These are phyloP conservation scores for Threskiornis aethiopicus DNA, from an alignment of 2,797 vertebrate genomes.

Conservation along the genomic window DNA sequence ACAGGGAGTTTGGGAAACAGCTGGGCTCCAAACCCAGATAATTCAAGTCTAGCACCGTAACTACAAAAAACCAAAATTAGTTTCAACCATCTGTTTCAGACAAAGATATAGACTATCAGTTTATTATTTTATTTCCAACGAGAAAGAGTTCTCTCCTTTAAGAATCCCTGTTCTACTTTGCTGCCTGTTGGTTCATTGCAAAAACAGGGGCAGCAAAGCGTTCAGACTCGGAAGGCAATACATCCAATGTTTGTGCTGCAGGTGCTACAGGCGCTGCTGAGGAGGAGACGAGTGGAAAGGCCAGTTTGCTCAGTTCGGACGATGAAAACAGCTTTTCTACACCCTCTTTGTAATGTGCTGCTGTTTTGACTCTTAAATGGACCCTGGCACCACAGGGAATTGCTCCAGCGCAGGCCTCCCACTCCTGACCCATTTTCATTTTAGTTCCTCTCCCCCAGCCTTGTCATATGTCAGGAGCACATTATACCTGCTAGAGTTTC, in stretches of 20 bases:
- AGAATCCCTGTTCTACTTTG: background rate
- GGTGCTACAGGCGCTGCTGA: background rate
- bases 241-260: background rate
- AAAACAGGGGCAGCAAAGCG: background rate
- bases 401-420: slow-evolving; percentile 55
- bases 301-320: slow-evolving; percentile 21
- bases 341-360: slow-evolving; percentile 48
- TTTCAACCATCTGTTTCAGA: background rate
- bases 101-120: rapidly evolving
- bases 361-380: slow-evolving; percentile 58
- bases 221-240: background rate
- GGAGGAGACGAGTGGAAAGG: background rate
- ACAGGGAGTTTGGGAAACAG: background rate
- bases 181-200: background rate
- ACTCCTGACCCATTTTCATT: slow-evolving; percentile 75
- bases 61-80: rapidly evolving
- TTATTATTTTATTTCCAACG: background rate
- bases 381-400: slow-evolving; percentile 54
- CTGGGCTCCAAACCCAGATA: background rate
- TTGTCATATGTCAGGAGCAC: slow-evolving; percentile 3
- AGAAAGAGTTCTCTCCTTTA: background rate
- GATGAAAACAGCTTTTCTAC: background rate
- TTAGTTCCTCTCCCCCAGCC: slow-evolving; percentile 61
- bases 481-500: background rate
- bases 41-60: background rate